Evolutionary conservation across 2,888 invertebrate species (phyloP).

Genomic region (Acronicta psi): DNA sequence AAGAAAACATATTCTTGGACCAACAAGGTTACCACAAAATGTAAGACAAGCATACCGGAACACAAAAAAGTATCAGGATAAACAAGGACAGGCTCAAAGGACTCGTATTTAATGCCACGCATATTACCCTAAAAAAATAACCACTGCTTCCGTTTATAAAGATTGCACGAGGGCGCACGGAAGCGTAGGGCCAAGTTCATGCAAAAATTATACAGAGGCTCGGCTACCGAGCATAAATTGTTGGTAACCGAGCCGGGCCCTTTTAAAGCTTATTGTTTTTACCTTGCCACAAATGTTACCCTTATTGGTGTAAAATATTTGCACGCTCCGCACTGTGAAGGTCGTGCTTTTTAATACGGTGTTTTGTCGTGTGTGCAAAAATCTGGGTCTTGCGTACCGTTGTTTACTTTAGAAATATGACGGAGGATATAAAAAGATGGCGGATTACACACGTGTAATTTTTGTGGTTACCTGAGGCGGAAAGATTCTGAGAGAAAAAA

Average conservation of each 20-base stretch:
- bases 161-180: slow-evolving; percentile 56
- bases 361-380: slow-evolving; percentile 47
- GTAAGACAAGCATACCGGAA: slow-evolving; percentile 28
- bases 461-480: slow-evolving; percentile 25
- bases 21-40: slow-evolving; percentile 26
- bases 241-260: slow-evolving; percentile 40
- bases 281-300: slow-evolving; percentile 66
- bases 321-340: slow-evolving; percentile 48
- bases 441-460: slow-evolving; percentile 20
- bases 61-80: slow-evolving; percentile 37
- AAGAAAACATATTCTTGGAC: slow-evolving; percentile 9
- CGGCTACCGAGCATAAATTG: slow-evolving; percentile 43
- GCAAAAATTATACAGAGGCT: slow-evolving; percentile 66
- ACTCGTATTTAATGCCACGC: slow-evolving; percentile 54
- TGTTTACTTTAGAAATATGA: slow-evolving; percentile 52
- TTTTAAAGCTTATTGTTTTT: slow-evolving; percentile 67
- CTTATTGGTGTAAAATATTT: slow-evolving; percentile 72
- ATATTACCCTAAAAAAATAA: slow-evolving; percentile 58
- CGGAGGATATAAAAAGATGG: slow-evolving; percentile 27
- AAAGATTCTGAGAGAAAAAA: slow-evolving; percentile 14
- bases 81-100: slow-evolving; percentile 48
- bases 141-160: slow-evolving; percentile 59
- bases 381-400: slow-evolving; percentile 45
- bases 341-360: slow-evolving; percentile 39
- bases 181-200: slow-evolving; percentile 61